Evolutionary conservation across 2,888 invertebrate genomes (phyloP).

Genomic region (Mylabris sibirica): DNA sequence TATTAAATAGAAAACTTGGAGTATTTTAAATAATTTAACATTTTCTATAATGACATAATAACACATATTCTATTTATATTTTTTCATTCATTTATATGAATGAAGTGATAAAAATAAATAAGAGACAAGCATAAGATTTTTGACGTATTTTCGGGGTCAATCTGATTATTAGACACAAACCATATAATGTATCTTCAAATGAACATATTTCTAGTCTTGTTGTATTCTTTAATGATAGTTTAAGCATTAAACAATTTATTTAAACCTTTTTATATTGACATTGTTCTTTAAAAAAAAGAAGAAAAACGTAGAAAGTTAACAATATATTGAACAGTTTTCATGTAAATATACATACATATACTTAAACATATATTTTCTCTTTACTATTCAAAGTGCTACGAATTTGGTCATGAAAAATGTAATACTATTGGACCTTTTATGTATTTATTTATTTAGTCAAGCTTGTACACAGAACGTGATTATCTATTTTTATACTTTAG

Average conservation of each 20-base stretch:
- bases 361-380: constrained; percentile 9
- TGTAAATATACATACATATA: constrained; percentile 9
- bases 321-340: constrained; percentile 6
- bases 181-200: not conserved
- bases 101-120: not conserved
- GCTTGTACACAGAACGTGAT: not conserved
- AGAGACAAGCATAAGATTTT: not conserved
- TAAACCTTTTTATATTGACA: not conserved
- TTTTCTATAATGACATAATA: not conserved
- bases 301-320: constrained; percentile 12
- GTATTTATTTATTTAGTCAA: not conserved
- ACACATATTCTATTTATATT: not conserved
- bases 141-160: constrained; percentile 2
- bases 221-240: not conserved
- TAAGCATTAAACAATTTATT: constrained; percentile 10
- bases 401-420: not conserved
- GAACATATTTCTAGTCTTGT: not conserved
- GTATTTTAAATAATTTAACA: not conserved
- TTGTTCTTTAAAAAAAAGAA: not conserved
- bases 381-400: not conserved
- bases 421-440: not conserved
- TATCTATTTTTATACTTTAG: not conserved
- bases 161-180: constrained; percentile 1
- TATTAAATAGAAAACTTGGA: not conserved
- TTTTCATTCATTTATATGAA: not conserved